Conservation (phyloP, 2,113 vertebrate species). For the Scartelaos histophorus region DNA sequence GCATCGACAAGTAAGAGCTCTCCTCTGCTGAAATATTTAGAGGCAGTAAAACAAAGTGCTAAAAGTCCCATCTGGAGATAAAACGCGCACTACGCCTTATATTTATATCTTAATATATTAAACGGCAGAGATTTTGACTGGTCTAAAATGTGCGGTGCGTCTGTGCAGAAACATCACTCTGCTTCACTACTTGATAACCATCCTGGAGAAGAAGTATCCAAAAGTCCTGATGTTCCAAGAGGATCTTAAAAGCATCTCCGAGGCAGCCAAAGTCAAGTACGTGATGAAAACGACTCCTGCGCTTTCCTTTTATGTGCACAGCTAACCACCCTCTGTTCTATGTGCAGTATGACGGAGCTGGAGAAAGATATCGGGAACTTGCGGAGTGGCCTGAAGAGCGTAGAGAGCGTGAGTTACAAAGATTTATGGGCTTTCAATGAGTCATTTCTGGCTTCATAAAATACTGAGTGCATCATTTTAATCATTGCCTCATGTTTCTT, state of each 20-base stretch:
- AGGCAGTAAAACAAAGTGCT: conserved; percentile 5
- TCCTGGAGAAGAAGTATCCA: conserved; percentile 97
- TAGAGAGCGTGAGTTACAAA: conserved; percentile 88
- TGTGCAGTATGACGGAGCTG: conserved; percentile 92
- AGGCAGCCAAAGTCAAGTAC: conserved; percentile 98
- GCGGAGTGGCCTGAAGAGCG: conserved; percentile 90
- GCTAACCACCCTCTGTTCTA: background rate
- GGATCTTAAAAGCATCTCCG: conserved; percentile 85
- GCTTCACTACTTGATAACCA: conserved; percentile 98
- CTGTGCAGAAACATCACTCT: conserved; percentile 90
- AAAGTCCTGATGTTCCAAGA: conserved; percentile 89
- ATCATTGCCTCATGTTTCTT: conserved; percentile 1
- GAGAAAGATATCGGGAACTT: conserved; percentile 95
- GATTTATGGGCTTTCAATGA: background rate
- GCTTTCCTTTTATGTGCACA: background rate
- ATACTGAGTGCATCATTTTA: background rate
- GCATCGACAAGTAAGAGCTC: conserved; percentile 95
- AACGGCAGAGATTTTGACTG: conserved; percentile 9
- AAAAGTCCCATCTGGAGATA: conserved; percentile 33
- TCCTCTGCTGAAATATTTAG: background rate
- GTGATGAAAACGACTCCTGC: conserved; percentile 27
- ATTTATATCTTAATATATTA: conserved; percentile 9
- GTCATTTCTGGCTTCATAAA: background rate
- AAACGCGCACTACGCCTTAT: background rate
- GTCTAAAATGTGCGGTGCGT: background rate